Percentiles rank a stretch among this genome's conserved stretches.
These are phyloP conservation scores for Oasisia sp. DNA, from an alignment of 2,888 invertebrate species.

Conservation along the genomic window DNA sequence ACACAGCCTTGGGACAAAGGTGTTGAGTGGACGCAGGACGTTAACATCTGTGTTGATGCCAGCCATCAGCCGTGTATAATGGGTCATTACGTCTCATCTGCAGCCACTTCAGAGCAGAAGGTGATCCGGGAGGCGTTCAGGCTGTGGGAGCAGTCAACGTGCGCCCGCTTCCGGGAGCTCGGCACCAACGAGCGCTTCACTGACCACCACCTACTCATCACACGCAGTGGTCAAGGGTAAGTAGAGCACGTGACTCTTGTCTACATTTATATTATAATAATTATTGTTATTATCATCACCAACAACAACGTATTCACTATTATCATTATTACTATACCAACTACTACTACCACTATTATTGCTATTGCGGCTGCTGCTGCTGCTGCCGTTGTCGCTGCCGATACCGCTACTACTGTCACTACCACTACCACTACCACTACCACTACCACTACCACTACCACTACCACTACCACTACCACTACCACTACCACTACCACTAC, in stretches of 20 bases:
- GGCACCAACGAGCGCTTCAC: neutral
- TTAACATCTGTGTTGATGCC: neutral
- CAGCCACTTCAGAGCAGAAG: conserved; percentile 22
- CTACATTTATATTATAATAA: no score
- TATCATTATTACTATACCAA: neutral
- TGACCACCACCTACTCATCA: conserved; percentile 31
- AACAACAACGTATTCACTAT: no score
- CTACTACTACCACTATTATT: neutral
- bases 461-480: no score
- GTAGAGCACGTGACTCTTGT: no score
- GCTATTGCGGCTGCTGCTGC: neutral
- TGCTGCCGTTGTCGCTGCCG: neutral
- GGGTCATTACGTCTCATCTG: neutral
- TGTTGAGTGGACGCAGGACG: neutral
- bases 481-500: neutral
- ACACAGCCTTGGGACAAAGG: neutral
- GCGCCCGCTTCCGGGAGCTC: conserved; percentile 37
- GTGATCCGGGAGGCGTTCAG: conserved; percentile 35
- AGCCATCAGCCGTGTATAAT: neutral
- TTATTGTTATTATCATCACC: no score
- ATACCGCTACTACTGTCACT: no score
- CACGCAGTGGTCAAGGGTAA: conserved; percentile 29
- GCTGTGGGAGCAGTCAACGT: conserved; percentile 38
- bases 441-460: no score
- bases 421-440: no score